Evolutionary conservation across 1,140 invertebrate genomes (phyloP), one percentile per base, ranked within the genome.

Genomic region (Hestina assimilis): DNA sequence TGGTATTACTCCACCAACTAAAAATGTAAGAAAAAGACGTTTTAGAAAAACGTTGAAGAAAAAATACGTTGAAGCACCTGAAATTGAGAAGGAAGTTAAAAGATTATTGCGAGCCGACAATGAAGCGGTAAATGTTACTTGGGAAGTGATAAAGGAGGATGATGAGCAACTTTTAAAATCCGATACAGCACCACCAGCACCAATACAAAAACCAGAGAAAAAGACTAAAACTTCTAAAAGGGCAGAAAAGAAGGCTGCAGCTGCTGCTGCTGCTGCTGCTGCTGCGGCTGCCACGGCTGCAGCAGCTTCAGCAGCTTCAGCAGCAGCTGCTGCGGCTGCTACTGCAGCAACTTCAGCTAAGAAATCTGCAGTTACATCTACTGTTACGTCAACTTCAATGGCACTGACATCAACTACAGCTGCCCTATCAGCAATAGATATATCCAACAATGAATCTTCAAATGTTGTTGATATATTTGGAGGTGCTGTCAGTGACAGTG

Each of bases 31-130:
- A 9, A 96, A 96, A 66, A 91, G 96, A 61, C 91, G 98, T 63
- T 99, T 99, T 75, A 91, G 98, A 35, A 98, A 99, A 90, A 98
- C 97, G 0, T 87, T 99, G 9, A 97, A 97, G 75, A 99, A 99
- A 87, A 99, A 99, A 69, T 97, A 96, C 88, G 95, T 97, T 1
- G 98, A 99, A 89, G 96, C 97, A 38, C 97, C 97, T 1, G 98
- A 99, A 90, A 98, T 99, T 67, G 98, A 99, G 80, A 99, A 99
- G 84, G 98, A 99, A 91, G 94, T 96, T 0, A 98, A 98, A 82
- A 89, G 97, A 50, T 87, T 99, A 12, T 90, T 99, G 8, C 91
- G 96, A 66, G 93, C 93, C n/a, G 97, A 98, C 81, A 96, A 96
- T 79, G 96, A 98, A 79, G 96, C 97, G 6, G 93, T 95, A 1